A percentile compares a stretch with the other conserved stretches of the same genome.
These are phyloP conservation scores for Thereuonema tuberculata DNA, from an alignment of 1,140 invertebrate genomes.

Conservation along the genomic window DNA sequence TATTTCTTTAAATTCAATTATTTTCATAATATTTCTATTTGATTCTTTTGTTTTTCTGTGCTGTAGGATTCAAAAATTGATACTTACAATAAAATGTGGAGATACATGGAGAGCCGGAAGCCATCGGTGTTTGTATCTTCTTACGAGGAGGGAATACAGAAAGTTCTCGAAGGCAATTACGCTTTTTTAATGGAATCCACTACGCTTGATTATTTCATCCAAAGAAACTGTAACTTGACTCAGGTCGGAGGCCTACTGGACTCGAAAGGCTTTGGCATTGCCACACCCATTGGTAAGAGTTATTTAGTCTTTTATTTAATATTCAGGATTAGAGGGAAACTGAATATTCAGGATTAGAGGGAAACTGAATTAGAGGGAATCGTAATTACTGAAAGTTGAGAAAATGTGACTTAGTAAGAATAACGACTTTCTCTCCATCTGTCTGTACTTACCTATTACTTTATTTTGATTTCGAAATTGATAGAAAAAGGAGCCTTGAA, in stretches of 20 bases:
- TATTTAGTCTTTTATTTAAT: no score
- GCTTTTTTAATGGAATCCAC: conserved; percentile 98
- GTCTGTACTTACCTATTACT: no score
- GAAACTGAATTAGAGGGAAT: no score
- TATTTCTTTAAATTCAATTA: no score
- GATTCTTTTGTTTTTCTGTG: background rate
- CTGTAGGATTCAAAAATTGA: conserved; percentile 82
- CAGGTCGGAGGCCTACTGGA: conserved; percentile 84
- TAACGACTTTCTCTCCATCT: no score
- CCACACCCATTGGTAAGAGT: conserved; percentile 37
- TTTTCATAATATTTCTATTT: no score
- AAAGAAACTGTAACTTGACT: conserved; percentile 92
- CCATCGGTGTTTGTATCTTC: conserved; percentile 71
- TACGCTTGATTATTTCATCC: conserved; percentile 89
- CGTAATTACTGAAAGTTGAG: conserved; percentile 1
- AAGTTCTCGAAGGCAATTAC: conserved; percentile 78
- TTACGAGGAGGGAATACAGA: conserved; percentile 75
- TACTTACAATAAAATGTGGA: conserved; percentile 95
- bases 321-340: no score
- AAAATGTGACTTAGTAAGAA: background rate
- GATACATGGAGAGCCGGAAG: conserved; percentile 73
- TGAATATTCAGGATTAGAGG: no score
- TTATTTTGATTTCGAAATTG: no score
- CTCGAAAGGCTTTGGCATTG: conserved; percentile 51
- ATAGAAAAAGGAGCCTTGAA: no score